These are phyloP conservation scores for Isotomurus palustris DNA, from an alignment of 2,888 invertebrate species.

Conservation along the genomic window DNA sequence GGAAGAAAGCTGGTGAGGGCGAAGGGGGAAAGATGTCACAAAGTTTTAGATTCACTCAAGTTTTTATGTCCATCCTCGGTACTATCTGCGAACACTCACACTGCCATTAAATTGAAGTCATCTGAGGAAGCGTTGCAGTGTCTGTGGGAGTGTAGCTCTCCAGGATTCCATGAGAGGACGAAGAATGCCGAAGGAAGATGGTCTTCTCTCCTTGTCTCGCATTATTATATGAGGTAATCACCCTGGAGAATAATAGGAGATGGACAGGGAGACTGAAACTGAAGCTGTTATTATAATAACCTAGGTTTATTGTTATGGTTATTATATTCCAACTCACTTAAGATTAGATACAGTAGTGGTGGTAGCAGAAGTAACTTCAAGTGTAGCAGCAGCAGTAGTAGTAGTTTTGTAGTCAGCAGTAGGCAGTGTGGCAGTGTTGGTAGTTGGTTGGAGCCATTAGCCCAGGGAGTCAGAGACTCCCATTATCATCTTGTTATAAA, in stretches of 20 bases:
- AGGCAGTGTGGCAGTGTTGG: background rate
- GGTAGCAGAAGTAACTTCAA: background rate
- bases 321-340: conserved; percentile 5
- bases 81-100: conserved; percentile 1
- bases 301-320: conserved; percentile 15
- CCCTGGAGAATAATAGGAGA: no score
- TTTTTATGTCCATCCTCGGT: background rate
- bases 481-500: conserved; percentile 18
- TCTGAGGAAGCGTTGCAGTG: no score
- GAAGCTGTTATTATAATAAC: conserved; percentile 16
- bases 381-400: background rate
- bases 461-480: background rate
- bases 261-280: background rate
- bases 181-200: no score
- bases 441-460: background rate
- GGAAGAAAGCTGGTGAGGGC: background rate
- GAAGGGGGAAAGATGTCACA: no score
- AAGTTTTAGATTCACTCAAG: background rate
- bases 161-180: background rate
- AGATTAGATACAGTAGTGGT: no score
- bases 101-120: background rate
- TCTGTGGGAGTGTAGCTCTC: no score
- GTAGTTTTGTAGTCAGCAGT: background rate
- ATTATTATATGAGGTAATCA: no score
- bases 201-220: no score